Evolutionary conservation across 1,140 invertebrate genomes (phyloP), one percentile per base, ranked within the genome.

Genomic region (Drosophila pachea): DNA sequence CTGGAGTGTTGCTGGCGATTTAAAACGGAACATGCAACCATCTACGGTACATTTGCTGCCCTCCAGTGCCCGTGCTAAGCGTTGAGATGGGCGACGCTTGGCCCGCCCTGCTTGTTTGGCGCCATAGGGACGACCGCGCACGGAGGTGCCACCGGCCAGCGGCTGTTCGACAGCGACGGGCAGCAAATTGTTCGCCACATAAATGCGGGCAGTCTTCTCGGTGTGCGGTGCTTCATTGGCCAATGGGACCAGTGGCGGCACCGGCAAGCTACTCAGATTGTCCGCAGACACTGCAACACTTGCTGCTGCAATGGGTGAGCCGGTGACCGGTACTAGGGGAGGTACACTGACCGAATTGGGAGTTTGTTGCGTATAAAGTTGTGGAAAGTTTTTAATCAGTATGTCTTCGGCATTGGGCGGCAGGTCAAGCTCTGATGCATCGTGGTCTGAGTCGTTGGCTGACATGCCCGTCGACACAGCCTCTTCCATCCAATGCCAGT

Each of bases 1-100:
- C n/a, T 89, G 75, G 8, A 92, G 59, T 22, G 91, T 92, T 29
- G 90, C 86, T 4, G 88, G 69, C 2, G 83, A 78, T 53, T 88
- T 89, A 43, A 89, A 89, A 0, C 88, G 71, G 56, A 88, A 88
- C 66, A 86, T 87, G 64, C 88, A 89, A n/a, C 87, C 88, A 7
- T 83, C 71, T 4, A 88, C 67, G 5, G 72, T 71, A 52, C 88
- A 89, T 48, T 89, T 89, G 6, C 76, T 67, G 6, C 76, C 76
- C 53, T 77, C 69, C 7, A 53, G 11, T 4, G 33, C 16, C 8
- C 74, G 79, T 2, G 38, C 55, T 5, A 52, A 42, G 0, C 73
- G 61, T 6, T 55, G 65, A 0, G 53, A 36, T 0, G 63, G 61
- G 1, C 68, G 73, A 0, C 73, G 60, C 5, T 79, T 89, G 14